phyloP scores from a whole-genome alignment of 2,797 vertebrate genomes.

The Huso huso region DNA sequence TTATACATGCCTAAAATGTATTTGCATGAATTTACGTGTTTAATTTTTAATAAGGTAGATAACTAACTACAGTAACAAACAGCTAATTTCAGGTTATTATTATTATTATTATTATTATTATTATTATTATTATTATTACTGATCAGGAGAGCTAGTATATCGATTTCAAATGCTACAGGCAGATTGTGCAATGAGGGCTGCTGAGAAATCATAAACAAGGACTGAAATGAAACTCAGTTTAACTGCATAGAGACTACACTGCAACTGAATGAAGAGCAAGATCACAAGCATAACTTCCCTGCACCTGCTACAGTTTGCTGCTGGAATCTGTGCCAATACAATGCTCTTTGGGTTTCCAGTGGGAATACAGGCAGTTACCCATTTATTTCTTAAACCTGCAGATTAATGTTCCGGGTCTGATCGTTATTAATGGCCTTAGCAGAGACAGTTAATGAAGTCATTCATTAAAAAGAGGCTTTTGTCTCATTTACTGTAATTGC shows the following conservation, averaged over 20 bases:
- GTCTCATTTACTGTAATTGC: conserved; percentile 40
- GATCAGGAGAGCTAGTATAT: too few relatives aligned
- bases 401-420: conserved; percentile 17
- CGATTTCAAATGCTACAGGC: too few relatives aligned
- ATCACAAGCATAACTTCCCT: too few relatives aligned
- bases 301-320: conserved; percentile 10
- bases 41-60: too few relatives aligned
- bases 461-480: conserved; percentile 39
- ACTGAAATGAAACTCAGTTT: conserved; percentile 14
- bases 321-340: conserved; percentile 44
- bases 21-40: too few relatives aligned
- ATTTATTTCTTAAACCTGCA: conserved; percentile 11
- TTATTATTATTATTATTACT: too few relatives aligned
- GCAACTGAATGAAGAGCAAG: conserved; percentile 12
- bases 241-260: conserved; percentile 27
- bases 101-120: too few relatives aligned
- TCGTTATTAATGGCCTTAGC: conserved; percentile 35
- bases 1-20: too few relatives aligned
- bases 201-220: too few relatives aligned
- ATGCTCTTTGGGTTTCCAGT: conserved; percentile 35
- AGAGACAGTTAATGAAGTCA: conserved; percentile 45
- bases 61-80: too few relatives aligned
- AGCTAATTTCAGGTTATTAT: too few relatives aligned
- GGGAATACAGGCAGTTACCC: conserved; percentile 34
- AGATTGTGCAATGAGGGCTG: too few relatives aligned